Conservation (phyloP, 2,113 vertebrate genomes). For the Parotia lawesii region DNA sequence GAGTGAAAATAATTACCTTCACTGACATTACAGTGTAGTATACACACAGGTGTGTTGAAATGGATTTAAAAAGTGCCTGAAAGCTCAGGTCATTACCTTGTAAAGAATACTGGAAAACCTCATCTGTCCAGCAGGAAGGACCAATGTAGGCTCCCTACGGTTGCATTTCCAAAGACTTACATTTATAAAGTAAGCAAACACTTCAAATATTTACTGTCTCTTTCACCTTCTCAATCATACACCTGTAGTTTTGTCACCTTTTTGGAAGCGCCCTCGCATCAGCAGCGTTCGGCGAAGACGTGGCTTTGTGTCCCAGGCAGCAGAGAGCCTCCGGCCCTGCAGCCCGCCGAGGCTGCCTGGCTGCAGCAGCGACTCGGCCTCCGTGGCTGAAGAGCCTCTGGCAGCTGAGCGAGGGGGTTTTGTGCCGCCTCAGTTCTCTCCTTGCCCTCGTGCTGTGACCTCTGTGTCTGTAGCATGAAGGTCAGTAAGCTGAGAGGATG, state of each 20-base stretch:
- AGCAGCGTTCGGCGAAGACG: neutral
- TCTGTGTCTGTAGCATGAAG: neutral
- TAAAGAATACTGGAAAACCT: neutral
- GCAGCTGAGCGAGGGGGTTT: neutral
- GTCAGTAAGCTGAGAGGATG: neutral
- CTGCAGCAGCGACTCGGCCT: neutral
- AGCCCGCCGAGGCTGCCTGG: accelerated
- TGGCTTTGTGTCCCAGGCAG: neutral
- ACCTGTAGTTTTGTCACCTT: neutral
- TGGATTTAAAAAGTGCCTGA: neutral
- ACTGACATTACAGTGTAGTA: neutral
- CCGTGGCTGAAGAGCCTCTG: accelerated
- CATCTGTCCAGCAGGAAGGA: neutral
- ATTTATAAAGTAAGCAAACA: neutral
- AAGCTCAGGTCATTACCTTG: neutral
- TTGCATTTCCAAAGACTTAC: neutral
- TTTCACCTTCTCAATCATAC: neutral
- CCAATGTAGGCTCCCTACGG: neutral
- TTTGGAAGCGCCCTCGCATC: neutral
- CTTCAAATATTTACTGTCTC: neutral
- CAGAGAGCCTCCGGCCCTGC: neutral
- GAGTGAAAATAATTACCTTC: conserved; percentile 1
- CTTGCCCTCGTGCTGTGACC: accelerated
- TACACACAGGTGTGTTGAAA: neutral
- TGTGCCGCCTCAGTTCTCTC: neutral